phyloP scores from a whole-genome alignment of 2,113 vertebrate species.

The Rhineura floridana region DNA sequence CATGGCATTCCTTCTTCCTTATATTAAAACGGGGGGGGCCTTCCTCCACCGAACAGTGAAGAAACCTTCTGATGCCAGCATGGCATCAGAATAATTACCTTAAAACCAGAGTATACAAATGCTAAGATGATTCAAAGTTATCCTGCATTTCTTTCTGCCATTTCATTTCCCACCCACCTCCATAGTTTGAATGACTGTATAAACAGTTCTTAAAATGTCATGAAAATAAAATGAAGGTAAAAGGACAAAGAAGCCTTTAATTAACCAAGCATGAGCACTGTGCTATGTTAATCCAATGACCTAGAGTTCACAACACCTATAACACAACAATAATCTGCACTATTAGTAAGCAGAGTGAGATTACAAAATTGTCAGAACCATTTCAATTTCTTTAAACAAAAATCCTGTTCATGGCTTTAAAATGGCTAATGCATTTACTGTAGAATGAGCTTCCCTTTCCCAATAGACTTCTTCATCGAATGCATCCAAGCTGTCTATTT shows the following conservation, averaged over 20 bases:
- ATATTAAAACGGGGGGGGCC: background rate
- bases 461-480: background rate
- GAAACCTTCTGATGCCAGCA: background rate
- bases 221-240: constrained; percentile 4
- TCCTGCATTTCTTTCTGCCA: background rate
- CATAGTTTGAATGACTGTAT: background rate
- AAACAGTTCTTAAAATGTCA: constrained; percentile 21
- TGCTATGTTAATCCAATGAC: background rate
- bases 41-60: background rate
- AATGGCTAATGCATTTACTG: background rate
- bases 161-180: background rate
- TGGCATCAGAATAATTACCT: background rate
- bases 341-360: background rate
- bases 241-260: background rate
- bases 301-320: background rate
- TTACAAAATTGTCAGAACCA: background rate
- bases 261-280: background rate
- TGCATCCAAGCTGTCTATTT: background rate
- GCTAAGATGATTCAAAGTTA: background rate
- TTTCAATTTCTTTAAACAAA: background rate
- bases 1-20: background rate
- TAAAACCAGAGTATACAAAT: background rate
- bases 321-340: background rate
- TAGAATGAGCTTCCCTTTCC: background rate
- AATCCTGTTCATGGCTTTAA: background rate